Percentiles rank a stretch among this genome's conserved stretches.
phyloP scores from a whole-genome alignment of 1,140 invertebrate genomes.

The Mizuhopecten yessoensis region DNA sequence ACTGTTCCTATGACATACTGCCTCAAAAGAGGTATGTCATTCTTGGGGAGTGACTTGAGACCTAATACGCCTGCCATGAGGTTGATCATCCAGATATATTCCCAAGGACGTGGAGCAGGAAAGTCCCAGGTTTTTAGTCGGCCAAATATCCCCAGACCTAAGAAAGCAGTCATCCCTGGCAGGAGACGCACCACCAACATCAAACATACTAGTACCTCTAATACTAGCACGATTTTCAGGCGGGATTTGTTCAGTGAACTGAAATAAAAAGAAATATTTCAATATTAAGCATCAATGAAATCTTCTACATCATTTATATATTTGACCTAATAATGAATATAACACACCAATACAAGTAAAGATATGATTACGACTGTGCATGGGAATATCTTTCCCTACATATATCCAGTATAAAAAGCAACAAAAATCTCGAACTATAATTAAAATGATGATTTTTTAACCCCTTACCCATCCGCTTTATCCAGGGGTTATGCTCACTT shows the following conservation, averaged over 20 bases:
- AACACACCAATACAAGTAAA: no score
- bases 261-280: constrained; percentile 59
- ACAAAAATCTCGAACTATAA: no score
- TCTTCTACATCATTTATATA: no score
- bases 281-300: no score
- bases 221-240: constrained; percentile 69
- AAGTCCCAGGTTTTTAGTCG: constrained; percentile 71
- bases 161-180: constrained; percentile 69
- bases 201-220: constrained; percentile 69
- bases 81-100: constrained; percentile 96
- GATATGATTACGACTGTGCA: no score
- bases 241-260: constrained; percentile 76
- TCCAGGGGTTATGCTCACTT: no score
- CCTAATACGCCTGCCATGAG: constrained; percentile 92
- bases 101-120: constrained; percentile 87
- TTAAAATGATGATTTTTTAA: no score
- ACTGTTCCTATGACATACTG: constrained; percentile 93
- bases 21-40: constrained; percentile 90
- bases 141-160: constrained; percentile 68
- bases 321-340: no score
- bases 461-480: no score
- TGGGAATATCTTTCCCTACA: no score
- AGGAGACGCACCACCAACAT: constrained; percentile 73
- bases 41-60: constrained; percentile 92
- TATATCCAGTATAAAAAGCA: no score